These are phyloP conservation scores for Hippocampus guttulatus DNA, from an alignment of 2,113 vertebrate species.

Conservation along the genomic window DNA sequence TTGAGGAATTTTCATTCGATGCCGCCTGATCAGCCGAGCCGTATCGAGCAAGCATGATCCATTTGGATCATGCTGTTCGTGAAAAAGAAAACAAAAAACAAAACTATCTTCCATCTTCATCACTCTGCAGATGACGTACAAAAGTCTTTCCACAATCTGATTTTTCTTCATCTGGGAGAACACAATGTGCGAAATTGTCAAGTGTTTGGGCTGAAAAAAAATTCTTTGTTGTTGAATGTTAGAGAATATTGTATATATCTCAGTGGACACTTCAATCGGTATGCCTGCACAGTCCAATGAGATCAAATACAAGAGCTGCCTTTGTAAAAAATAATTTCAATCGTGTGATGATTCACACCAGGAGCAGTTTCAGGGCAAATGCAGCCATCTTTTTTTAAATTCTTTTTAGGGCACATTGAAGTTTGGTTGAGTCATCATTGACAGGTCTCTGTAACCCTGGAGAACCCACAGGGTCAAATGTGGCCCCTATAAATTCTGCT, in stretches of 20 bases:
- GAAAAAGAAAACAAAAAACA: neutral
- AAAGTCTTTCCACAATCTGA: neutral
- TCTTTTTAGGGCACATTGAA: neutral
- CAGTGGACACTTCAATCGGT: neutral
- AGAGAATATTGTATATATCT: neutral
- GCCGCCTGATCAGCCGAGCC: neutral
- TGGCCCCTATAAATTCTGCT: too few species aligned
- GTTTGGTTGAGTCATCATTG: neutral
- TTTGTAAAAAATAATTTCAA: conserved; percentile 1
- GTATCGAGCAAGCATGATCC: neutral
- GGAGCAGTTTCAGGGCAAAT: neutral
- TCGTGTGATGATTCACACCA: neutral
- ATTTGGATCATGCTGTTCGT: neutral
- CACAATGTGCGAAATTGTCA: neutral
- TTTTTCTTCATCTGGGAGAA: conserved; percentile 6
- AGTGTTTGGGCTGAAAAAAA: neutral
- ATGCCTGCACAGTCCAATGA: neutral
- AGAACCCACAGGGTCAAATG: too few species aligned
- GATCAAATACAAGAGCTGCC: neutral
- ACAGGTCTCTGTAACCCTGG: neutral
- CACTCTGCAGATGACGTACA: neutral
- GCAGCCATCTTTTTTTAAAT: too few species aligned
- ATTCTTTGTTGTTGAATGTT: conserved; percentile 1
- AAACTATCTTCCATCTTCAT: neutral
- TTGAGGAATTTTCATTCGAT: conserved; percentile 1